Conservation (phyloP, 2,113 vertebrate genomes). For the Amphilophus citrinellus region DNA sequence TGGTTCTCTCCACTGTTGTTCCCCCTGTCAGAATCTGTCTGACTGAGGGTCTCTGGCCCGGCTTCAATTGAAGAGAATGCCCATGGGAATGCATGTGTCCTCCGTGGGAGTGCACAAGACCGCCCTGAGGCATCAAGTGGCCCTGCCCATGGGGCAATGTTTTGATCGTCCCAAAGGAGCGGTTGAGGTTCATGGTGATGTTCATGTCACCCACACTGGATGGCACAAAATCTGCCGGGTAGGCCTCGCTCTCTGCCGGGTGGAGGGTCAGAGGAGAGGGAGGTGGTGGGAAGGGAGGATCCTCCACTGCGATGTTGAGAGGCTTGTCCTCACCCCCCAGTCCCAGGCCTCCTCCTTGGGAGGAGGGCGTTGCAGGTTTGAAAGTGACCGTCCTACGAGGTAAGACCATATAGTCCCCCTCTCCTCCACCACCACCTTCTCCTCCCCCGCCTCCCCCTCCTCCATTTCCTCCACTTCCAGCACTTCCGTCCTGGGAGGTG, state of each 20-base stretch:
- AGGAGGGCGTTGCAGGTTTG: constrained; percentile 83
- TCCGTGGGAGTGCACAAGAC: constrained; percentile 74
- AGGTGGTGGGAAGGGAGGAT: constrained; percentile 87
- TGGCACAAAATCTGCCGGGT: constrained; percentile 88
- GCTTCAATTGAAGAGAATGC: constrained; percentile 93
- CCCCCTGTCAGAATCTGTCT: constrained; percentile 92
- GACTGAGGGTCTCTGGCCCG: constrained; percentile 87
- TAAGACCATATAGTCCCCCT: constrained; percentile 98
- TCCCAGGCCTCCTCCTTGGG: constrained; percentile 72
- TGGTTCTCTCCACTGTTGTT: constrained; percentile 91
- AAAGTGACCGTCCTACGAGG: constrained; percentile 93
- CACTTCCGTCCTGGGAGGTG: constrained; percentile 76
- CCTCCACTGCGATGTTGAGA: constrained; percentile 86
- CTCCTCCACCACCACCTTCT: constrained; percentile 77
- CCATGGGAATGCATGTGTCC: constrained; percentile 81
- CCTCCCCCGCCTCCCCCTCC: constrained; percentile 65
- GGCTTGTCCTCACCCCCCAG: constrained; percentile 87
- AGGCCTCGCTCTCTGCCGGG: constrained; percentile 86
- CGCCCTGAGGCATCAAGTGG: constrained; percentile 72
- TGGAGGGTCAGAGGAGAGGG: constrained; percentile 85
- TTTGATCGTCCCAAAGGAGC: constrained; percentile 94
- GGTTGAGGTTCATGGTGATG: constrained; percentile 89
- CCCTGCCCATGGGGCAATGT: constrained; percentile 76
- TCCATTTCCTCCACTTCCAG: constrained; percentile 68
- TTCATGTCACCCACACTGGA: constrained; percentile 86